Evolutionary conservation across 2,113 vertebrate species (phyloP).

Genomic region (Dasyornis broadbenti): DNA sequence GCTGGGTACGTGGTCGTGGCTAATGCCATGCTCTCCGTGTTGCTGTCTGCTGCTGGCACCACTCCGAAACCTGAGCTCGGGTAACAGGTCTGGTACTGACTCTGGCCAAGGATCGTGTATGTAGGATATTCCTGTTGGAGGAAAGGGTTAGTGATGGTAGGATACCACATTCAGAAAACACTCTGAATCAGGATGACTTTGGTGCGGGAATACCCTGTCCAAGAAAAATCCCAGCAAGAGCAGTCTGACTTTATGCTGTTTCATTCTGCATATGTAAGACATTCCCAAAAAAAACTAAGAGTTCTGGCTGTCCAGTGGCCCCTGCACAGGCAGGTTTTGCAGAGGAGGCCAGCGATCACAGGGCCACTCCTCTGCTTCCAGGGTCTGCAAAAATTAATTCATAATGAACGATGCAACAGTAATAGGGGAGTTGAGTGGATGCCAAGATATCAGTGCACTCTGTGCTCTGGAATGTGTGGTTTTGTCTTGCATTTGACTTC

Average conservation of each 20-base stretch:
- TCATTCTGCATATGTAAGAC: not conserved
- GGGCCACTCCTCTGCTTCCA: not conserved
- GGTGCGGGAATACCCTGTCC: not conserved
- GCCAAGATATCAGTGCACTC: not conserved
- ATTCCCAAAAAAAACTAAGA: not conserved
- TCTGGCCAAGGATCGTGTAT: constrained; percentile 89
- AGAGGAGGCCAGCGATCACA: not conserved
- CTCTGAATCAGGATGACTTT: not conserved
- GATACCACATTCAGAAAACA: not conserved
- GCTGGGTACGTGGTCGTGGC: constrained; percentile 72
- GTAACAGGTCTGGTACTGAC: constrained; percentile 90
- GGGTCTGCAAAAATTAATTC: not conserved
- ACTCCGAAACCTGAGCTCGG: constrained; percentile 82
- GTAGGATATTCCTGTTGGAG: constrained; percentile 84
- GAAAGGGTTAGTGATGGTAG: not conserved
- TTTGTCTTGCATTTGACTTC: not conserved
- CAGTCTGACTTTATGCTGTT: not conserved
- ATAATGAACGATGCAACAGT: not conserved
- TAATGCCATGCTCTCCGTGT: constrained; percentile 58
- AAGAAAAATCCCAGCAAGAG: not conserved
- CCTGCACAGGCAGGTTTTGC: not conserved
- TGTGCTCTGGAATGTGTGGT: not conserved
- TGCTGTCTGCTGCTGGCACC: constrained; percentile 67
- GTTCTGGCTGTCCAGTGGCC: not conserved
- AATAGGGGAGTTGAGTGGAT: not conserved